Base-by-base conservation (phyloP, 2,797 vertebrate genomes). In the Triplophysa yarkandensis region DNA sequence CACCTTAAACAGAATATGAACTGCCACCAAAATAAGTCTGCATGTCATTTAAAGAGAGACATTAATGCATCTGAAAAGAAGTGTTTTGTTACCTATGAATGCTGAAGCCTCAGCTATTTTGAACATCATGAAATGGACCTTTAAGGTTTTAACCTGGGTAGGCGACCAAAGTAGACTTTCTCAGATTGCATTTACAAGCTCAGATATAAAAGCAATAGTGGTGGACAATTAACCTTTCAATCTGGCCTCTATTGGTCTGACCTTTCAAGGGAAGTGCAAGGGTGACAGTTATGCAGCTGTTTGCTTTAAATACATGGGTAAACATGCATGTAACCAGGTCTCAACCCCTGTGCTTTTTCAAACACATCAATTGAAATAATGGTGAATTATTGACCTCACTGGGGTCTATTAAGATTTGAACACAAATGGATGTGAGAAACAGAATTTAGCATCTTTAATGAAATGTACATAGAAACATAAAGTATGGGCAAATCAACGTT, bases 1-100 rank as follows among this genome's bases (percentile, higher is more conserved):
- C 78, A 80, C 66, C 16, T 70, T 77, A 81, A 67, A 78, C 32
- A 77, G 55, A 78, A 74, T 80, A 80, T 69, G 71, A 46, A 74
- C 36, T 41, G 61, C 23, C 54, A 68, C 41, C 17, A 19, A 64
- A 67, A 65, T 44, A 76, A 62, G 55, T 54, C 55, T 50, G 36
- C 58, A 75, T 27, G 14, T 43, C 50, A 57, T 79, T 79, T 68
- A 28, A 14, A 48, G 48, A 66, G 34, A 71, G 43, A 41, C 34
- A 23, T 36, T 43, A 17, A 34, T 62, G 66, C 43, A 30, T 16
- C 43, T 55, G 9, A 48, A n/a, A 46, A 46, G 28, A 62, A 63
- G 55, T 48, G 30, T 61, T 77, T 54, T 71, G 74, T 82, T 64
- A 77, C 34, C 57, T 28, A 50, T n/a, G 9, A 16, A 63, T 55